Evolutionary conservation across 2,888 invertebrate genomes (phyloP).

Genomic region (Epistrophe grossulariae): DNA sequence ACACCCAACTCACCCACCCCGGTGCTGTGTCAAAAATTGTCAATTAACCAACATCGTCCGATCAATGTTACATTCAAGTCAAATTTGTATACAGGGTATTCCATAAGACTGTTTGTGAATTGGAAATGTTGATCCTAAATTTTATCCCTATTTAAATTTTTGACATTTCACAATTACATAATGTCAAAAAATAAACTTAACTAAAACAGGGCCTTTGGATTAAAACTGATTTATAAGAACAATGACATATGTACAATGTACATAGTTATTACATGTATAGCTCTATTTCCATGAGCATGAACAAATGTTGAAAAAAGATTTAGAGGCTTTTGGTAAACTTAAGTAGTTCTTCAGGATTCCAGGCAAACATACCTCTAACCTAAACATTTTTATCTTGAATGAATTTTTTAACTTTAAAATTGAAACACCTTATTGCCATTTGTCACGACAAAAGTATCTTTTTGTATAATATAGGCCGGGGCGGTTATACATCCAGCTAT

Average conservation of each 20-base stretch:
- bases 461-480: not conserved
- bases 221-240: too few species aligned
- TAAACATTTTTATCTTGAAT: too few species aligned
- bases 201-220: too few species aligned
- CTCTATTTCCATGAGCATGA: too few species aligned
- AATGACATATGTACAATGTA: too few species aligned
- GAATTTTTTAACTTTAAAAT: not conserved
- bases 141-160: not conserved
- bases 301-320: too few species aligned
- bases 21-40: constrained; percentile 5
- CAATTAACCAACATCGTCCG: constrained; percentile 11
- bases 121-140: not conserved
- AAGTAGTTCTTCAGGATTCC: too few species aligned
- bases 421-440: constrained; percentile 5
- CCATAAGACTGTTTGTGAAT: not conserved
- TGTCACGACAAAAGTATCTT: not conserved
- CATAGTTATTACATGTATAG: too few species aligned
- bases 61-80: not conserved
- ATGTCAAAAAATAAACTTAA: too few species aligned
- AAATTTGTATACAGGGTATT: constrained; percentile 18
- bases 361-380: too few species aligned
- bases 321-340: too few species aligned
- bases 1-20: not conserved
- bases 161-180: too few species aligned
- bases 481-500: not conserved